Evolutionary conservation across 2,113 vertebrate genomes (phyloP).

Genomic region (Coreoperca whiteheadi): DNA sequence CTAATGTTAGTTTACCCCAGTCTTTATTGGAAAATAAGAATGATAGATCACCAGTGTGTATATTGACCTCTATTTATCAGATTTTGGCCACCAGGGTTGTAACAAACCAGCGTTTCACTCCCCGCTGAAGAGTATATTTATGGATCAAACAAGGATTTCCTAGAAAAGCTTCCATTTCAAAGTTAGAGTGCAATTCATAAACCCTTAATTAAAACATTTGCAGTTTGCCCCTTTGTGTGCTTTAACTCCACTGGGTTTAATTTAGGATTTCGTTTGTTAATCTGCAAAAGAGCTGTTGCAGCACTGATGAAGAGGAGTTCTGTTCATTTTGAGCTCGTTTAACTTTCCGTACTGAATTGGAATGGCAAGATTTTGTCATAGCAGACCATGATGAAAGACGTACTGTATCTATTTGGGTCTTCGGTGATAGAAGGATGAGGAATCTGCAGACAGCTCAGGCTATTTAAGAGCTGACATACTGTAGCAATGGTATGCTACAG

Average conservation of each 20-base stretch:
- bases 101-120: background rate
- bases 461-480: slow-evolving; percentile 54
- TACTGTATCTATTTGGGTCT: slow-evolving; percentile 30
- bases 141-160: slow-evolving; percentile 3
- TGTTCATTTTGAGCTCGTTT: background rate
- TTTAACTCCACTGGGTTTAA: background rate
- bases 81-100: background rate
- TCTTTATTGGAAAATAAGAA: background rate
- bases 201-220: background rate
- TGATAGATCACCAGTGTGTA: background rate
- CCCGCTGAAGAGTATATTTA: background rate
- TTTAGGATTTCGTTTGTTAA: slow-evolving; percentile 6
- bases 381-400: background rate
- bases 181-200: background rate
- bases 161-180: background rate
- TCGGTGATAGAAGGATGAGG: background rate
- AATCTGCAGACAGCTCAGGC: slow-evolving; percentile 34
- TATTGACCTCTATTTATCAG: too few relatives aligned
- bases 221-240: background rate
- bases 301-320: background rate
- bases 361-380: background rate
- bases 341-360: background rate
- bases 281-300: background rate
- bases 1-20: background rate
- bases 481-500: slow-evolving; percentile 19